These are phyloP conservation scores for Macrobrachium rosenbergii DNA, from an alignment of 1,140 invertebrate genomes.

Conservation along the genomic window DNA sequence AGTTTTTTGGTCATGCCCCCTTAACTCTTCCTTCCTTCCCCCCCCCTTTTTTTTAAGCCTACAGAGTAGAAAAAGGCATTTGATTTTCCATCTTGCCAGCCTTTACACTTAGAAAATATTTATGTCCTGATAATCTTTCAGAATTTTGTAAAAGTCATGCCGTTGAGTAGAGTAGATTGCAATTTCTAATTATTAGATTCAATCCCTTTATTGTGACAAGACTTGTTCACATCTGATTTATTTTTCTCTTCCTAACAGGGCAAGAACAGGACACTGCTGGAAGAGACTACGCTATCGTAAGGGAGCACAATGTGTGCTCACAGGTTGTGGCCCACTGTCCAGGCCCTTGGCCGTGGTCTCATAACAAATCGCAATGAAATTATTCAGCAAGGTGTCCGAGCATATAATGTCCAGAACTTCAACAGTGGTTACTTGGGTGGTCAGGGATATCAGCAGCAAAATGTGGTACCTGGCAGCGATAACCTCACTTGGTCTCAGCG, in stretches of 20 bases:
- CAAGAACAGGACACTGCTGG: no score
- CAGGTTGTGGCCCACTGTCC: slow-evolving; percentile 55
- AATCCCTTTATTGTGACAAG: no score
- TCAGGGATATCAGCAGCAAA: slow-evolving; percentile 36
- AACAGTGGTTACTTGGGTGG: slow-evolving; percentile 17
- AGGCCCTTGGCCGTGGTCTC: slow-evolving; percentile 53
- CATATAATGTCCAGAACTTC: slow-evolving; percentile 59
- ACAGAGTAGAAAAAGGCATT: no score
- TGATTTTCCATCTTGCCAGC: no score
- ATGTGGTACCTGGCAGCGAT: slow-evolving; percentile 22
- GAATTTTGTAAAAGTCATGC: no score
- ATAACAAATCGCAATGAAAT: slow-evolving; percentile 40
- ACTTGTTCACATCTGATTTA: neutral
- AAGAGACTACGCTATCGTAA: neutral
- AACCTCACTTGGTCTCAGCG: slow-evolving; percentile 33
- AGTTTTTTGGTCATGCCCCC: no score
- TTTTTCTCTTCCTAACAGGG: neutral
- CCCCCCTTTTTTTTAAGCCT: no score
- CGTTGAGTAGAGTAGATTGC: no score
- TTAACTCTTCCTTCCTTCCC: no score
- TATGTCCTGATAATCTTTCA: no score
- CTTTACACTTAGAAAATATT: no score
- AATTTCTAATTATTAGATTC: no score
- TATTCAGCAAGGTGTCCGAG: slow-evolving; percentile 55
- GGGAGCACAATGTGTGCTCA: slow-evolving; percentile 49